Conservation (phyloP, 1,140 invertebrate species). For the Drosophila kikkawai region DNA sequence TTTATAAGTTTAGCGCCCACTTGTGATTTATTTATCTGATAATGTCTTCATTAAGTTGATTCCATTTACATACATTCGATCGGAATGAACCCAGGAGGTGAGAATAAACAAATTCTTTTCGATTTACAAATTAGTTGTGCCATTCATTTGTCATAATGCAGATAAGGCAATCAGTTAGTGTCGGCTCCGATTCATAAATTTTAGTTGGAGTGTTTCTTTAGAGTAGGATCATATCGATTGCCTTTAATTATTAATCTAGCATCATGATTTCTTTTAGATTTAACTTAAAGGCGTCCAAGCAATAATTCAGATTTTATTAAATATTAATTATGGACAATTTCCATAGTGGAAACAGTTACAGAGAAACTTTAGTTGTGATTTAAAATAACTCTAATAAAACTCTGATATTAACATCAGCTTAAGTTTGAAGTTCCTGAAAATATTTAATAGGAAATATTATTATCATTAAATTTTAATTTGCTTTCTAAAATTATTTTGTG, state of each 20-base stretch:
- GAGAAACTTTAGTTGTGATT: no score
- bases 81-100: conserved; percentile 36
- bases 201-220: conserved; percentile 5
- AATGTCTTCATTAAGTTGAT: conserved; percentile 54
- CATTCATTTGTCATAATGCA: conserved; percentile 52
- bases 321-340: background rate
- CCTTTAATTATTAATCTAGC: background rate
- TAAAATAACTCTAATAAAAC: no score
- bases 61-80: conserved; percentile 49
- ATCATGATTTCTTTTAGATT: background rate
- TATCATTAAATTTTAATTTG: no score
- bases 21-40: conserved; percentile 50
- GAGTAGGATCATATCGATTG: background rate
- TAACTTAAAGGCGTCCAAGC: background rate
- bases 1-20: conserved; percentile 51
- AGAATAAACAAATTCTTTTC: conserved; percentile 51
- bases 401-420: no score
- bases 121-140: conserved; percentile 53
- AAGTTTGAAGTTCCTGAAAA: no score
- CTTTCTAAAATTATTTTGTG: no score
- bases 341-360: no score
- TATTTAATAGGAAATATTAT: no score
- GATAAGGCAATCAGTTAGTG: conserved; percentile 39
- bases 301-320: background rate
- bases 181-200: conserved; percentile 40